Evolutionary conservation across 2,797 vertebrate genomes (phyloP).

Genomic region (Gambusia yucatana): DNA sequence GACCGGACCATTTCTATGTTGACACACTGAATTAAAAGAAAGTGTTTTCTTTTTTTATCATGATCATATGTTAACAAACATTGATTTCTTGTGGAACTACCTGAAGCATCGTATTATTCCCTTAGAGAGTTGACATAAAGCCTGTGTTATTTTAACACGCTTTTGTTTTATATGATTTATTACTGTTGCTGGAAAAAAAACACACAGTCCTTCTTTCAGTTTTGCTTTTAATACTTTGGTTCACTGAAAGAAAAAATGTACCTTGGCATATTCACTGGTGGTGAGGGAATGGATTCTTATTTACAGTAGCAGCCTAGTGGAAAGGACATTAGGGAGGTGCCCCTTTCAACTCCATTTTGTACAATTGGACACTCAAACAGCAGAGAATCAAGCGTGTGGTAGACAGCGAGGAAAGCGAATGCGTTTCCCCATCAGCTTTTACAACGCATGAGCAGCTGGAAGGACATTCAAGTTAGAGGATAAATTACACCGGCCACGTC

Average conservation of each 20-base stretch:
- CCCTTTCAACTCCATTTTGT: constrained; percentile 67
- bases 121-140: neutral
- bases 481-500: constrained; percentile 35
- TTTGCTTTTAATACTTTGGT: constrained; percentile 1
- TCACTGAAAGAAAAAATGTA: constrained; percentile 9
- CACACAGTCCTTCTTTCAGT: neutral
- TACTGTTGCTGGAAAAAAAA: neutral
- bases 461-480: constrained; percentile 35
- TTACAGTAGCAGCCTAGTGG: constrained; percentile 53
- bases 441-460: constrained; percentile 38
- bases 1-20: neutral
- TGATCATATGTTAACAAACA: neutral
- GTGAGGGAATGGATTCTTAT: constrained; percentile 38
- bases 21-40: neutral
- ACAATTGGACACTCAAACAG: constrained; percentile 46
- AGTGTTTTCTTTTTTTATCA: neutral
- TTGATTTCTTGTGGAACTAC: neutral
- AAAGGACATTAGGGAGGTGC: constrained; percentile 55
- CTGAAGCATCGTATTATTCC: neutral
- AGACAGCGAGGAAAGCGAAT: constrained; percentile 30
- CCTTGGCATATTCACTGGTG: constrained; percentile 5
- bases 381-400: constrained; percentile 53
- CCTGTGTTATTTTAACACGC: neutral
- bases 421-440: constrained; percentile 40
- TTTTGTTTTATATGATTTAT: constrained; percentile 6